Evolutionary conservation across 1,140 invertebrate species (phyloP), one percentile per base, ranked within the genome.

Genomic region (Aphelenchoides fujianensis): DNA sequence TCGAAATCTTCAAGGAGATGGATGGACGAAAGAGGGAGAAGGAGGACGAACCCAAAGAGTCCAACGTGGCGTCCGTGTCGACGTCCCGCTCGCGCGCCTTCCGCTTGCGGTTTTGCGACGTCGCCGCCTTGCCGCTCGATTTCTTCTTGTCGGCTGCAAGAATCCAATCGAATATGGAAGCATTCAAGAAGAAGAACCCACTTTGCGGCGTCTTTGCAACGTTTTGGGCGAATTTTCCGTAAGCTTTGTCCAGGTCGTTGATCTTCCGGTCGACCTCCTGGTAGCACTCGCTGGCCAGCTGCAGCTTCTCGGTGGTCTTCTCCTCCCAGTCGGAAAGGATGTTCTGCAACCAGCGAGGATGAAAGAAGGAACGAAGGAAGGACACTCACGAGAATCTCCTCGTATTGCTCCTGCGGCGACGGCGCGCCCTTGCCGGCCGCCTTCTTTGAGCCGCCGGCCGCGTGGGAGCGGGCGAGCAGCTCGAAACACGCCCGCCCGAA

Each of bases 101-200:
- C 3, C 32, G 16, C 34, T 66, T 66, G 9, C 36, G 31, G 23
- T 35, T 66, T 12, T 12, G 12, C 19, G 36, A 19, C n/a, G 28
- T 16, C 0, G 32, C 16, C 1, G 12, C 12, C 2, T 61, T 61
- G n/a, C 1, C n/a, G 36, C 3, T 66, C 16, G 34, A 31, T 2
- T 31, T 61, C 63, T 66, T 66, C 2, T 66, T 66, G 7, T 66
- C 63, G 16, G 36, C 36, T 66, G 63, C 12, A 66, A 37, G 32
- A 5, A 59, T 7, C 34, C 7, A 59, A 32, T 59, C 23, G 23
- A 19, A 59, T 5, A 30, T 59, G 5, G 19, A n/a, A n/a, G n/a
- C n/a, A n/a, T 5, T 59, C 55, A 7, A 19, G 19, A 59, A 5
- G 12, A 30, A 5, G 5, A 59, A 7, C 34, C 34, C 7, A 5